Evolutionary conservation across 2,113 vertebrate species (phyloP).

Genomic region (Aphelocoma coerulescens): DNA sequence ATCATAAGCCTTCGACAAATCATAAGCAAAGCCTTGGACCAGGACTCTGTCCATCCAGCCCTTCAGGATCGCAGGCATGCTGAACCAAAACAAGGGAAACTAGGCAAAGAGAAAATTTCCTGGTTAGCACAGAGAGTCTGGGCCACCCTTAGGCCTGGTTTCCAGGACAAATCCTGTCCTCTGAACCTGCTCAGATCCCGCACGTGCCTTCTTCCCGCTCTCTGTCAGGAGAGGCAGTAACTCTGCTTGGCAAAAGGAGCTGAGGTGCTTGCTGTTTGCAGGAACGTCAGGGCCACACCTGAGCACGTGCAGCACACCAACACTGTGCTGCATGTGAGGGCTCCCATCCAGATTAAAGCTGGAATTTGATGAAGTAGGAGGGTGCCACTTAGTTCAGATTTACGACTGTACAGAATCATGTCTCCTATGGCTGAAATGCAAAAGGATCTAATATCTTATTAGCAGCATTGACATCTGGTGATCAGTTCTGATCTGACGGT

Average conservation of each 20-base stretch:
- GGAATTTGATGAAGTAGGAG: no score
- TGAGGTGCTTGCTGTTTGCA: no score
- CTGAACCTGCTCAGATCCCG: not conserved
- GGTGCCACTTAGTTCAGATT: no score
- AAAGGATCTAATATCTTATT: not conserved
- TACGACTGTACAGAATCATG: no score
- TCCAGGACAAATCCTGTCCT: not conserved
- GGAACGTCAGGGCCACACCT: no score
- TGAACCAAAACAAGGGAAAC: constrained; percentile 80
- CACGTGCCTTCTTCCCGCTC: not conserved
- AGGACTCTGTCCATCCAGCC: constrained; percentile 80
- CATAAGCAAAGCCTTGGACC: constrained; percentile 72
- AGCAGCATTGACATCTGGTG: not conserved
- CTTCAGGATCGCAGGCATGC: constrained; percentile 75
- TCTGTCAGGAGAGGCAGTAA: no score
- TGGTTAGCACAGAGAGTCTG: not conserved
- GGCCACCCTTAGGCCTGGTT: not conserved
- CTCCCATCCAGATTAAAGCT: no score
- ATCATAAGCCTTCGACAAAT: not conserved
- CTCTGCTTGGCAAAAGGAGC: no score
- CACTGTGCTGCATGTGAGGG: not conserved
- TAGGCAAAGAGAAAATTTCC: not conserved
- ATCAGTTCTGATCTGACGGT: not conserved
- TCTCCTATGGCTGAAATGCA: no score
- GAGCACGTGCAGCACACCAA: not conserved